Evolutionary conservation across 92 coral and sea anemone species (phyloP), one percentile per base, ranked within the genome.

Genomic region (Zoanthus solanderi): DNA sequence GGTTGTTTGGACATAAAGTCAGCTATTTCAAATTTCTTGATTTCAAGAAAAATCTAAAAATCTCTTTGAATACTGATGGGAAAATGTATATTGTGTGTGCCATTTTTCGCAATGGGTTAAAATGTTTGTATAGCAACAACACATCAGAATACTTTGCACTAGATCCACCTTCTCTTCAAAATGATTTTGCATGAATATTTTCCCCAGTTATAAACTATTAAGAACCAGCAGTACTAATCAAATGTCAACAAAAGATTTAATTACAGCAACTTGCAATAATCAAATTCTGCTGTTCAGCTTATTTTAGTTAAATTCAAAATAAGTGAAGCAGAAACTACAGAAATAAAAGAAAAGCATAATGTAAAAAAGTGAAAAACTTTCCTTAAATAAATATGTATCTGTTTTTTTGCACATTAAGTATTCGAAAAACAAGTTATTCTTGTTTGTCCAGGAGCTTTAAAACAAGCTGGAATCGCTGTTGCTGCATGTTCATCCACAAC

Each of bases 401-500:
- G 67, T 60, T 6, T 60, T 54, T 2, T 54, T 54, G 14, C 66
- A 60, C 67, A 60, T 60, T 1, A 60, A 60, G 16, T 23, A 60
- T 56, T 56, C 17, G 63, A 56, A 56, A 56, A 50, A 50, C 56
- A 50, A 54, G 61, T 54, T 54, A 54, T 54, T 54, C 15, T 54
- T 54, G 61, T 54, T 54, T 54, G 61, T 54, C 12, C 61, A 54
- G 61, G 61, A 54, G 61, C 61, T 54, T 54, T 16, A 54, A 60
- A 60, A 60, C 67, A 60, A 60, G 23, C 67, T 13, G 23, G 3
- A 23, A 60, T 60, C 16, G 67, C 15, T 60, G 66, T 60, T 12
- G 66, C 16, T 60, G 67, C 67, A 60, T 60, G 67, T 60, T 60
- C 67, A 60, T 60, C 67, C 67, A 60, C 67, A 47, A 47, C 52